These are phyloP conservation scores for Halocynthia aurantium DNA, from an alignment of 23 tunicate genomes.

Conservation along the genomic window DNA sequence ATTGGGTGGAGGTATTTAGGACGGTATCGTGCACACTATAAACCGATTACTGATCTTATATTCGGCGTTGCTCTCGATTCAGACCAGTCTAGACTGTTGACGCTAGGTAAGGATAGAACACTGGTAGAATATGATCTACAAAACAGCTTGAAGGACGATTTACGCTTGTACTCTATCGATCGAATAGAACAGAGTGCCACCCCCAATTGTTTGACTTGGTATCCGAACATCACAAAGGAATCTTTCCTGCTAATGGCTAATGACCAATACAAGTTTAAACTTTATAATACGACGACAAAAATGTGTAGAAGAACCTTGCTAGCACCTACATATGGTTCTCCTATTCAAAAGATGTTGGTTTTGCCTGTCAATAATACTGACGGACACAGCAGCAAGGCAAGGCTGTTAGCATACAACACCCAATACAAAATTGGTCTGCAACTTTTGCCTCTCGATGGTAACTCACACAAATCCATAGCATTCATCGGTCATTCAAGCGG, in stretches of 20 bases:
- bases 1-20: conserved; percentile 80
- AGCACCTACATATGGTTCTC: conserved; percentile 86
- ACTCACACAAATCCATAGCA: conserved; percentile 75
- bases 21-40: conserved; percentile 86
- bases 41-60: conserved; percentile 49
- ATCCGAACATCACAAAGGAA: conserved; percentile 73
- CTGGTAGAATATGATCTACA: conserved; percentile 82
- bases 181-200: conserved; percentile 84
- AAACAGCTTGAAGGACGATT: conserved; percentile 57
- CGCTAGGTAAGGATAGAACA: conserved; percentile 71
- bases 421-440: conserved; percentile 73
- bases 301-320: conserved; percentile 83
- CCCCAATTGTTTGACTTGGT: conserved; percentile 77
- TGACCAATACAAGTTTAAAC: conserved; percentile 79
- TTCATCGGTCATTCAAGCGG: conserved; percentile 75
- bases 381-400: conserved; percentile 28
- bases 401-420: conserved; percentile 62
- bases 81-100: conserved; percentile 43
- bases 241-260: conserved; percentile 69
- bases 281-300: conserved; percentile 90
- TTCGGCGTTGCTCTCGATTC: conserved; percentile 76
- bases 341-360: conserved; percentile 34
- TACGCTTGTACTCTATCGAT: conserved; percentile 47
- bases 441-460: conserved; percentile 90
- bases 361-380: conserved; percentile 6